Base-by-base conservation (phyloP, 1,140 invertebrate species). In the Trichoplusia ni region DNA sequence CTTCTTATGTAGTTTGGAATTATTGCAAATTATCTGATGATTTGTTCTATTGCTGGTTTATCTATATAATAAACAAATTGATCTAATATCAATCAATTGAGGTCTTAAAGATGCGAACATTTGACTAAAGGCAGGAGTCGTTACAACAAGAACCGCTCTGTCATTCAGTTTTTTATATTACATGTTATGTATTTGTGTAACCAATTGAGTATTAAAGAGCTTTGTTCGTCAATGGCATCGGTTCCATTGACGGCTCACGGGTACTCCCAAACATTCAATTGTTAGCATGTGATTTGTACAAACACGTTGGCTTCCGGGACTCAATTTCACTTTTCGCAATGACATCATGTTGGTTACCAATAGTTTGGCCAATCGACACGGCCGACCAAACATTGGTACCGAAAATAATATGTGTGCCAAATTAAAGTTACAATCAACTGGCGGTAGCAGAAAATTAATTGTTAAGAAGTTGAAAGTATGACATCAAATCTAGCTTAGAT, bases 251-350 rank as follows among this genome's bases (percentile, higher is more conserved):
- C 4, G 14, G 23, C 8, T 14, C 42, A 11, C 31, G 23, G 29
- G n/a, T n/a, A n/a, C 44, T 47, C 29, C 38, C 58, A 37, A 61
- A 61, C 53, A 59, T 9, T 51, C 33, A 25, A 51, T 51, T 62
- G 59, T 62, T 62, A n/a, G 25, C 38, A 62, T 51, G 29, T 62
- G 42, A 62, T 51, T 40, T 27, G 44, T 21, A 19, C 63, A 67
- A 63, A 62, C 31, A 42, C 23, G 19, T 8, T 56, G 37, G 37
- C 58, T 66, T 63, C 47, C 40, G 64, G 54, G 27, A 49, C 9
- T 31, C 44, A 73, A 71, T 71, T 71, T 71, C 69, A 69, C 69
- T 71, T 71, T 71, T 71, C 38, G 49, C 63, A 68, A 64, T 60
- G 33, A 46, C 51, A 56, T 59, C 23, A 58, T 58, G 27, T 58